These are phyloP conservation scores for Etheostoma perlongum DNA, from an alignment of 2,797 vertebrate species.

Conservation along the genomic window DNA sequence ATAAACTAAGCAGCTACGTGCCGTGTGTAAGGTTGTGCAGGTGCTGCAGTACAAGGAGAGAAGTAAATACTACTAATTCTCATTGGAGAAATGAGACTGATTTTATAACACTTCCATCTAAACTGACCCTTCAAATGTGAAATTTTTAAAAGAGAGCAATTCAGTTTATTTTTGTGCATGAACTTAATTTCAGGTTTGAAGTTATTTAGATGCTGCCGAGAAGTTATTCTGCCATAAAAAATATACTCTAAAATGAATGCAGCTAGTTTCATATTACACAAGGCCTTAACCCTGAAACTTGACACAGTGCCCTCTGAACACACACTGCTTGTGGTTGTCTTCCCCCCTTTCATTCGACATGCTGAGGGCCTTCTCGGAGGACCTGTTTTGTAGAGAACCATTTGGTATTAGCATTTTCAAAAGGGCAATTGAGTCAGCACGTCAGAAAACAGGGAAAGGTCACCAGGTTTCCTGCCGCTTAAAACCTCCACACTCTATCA, in stretches of 20 bases:
- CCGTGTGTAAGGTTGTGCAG: slow-evolving; percentile 34
- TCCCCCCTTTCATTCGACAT: slow-evolving; percentile 63
- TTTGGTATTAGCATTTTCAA: slow-evolving; percentile 85
- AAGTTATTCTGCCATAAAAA: slow-evolving; percentile 26
- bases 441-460: slow-evolving; percentile 86
- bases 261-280: slow-evolving; percentile 37
- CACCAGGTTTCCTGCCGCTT: slow-evolving; percentile 83
- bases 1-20: slow-evolving; percentile 52
- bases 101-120: slow-evolving; percentile 14
- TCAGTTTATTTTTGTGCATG: slow-evolving; percentile 6
- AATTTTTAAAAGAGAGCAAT: slow-evolving; percentile 9
- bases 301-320: slow-evolving; percentile 59
- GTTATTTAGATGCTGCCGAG: slow-evolving; percentile 23
- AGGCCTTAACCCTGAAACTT: slow-evolving; percentile 54
- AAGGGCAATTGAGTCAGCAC: slow-evolving; percentile 83
- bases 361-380: slow-evolving; percentile 72
- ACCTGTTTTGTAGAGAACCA: slow-evolving; percentile 74
- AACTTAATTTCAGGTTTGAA: slow-evolving; percentile 36
- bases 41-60: slow-evolving; percentile 23
- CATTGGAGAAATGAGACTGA: slow-evolving; percentile 9
- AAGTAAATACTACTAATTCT: slow-evolving; percentile 24
- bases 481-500: slow-evolving; percentile 82
- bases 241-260: slow-evolving; percentile 16
- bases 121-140: slow-evolving; percentile 37
- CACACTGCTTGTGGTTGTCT: slow-evolving; percentile 60